Evolutionary conservation across 2,113 vertebrate species (phyloP).

Genomic region (Lophius piscatorius): DNA sequence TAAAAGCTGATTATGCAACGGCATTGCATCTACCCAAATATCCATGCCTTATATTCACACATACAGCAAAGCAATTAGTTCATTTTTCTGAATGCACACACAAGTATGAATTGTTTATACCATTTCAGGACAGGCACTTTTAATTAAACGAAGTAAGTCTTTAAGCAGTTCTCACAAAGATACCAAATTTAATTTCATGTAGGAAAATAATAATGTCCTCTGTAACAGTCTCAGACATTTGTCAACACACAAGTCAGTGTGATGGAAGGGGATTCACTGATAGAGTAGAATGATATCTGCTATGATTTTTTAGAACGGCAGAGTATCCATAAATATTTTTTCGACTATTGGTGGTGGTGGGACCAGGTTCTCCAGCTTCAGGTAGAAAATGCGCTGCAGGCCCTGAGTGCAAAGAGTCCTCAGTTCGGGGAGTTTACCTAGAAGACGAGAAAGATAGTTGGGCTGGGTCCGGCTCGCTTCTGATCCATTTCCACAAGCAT

Average conservation of each 20-base stretch:
- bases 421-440: conserved; percentile 91
- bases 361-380: conserved; percentile 93
- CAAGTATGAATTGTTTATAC: conserved; percentile 40
- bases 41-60: conserved; percentile 49
- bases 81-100: conserved; percentile 41
- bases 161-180: conserved; percentile 17
- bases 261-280: conserved; percentile 18
- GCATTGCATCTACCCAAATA: conserved; percentile 35
- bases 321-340: conserved; percentile 94
- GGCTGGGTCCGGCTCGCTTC: conserved; percentile 82
- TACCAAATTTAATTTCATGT: conserved; percentile 15
- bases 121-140: conserved; percentile 17
- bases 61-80: conserved; percentile 63
- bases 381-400: conserved; percentile 94
- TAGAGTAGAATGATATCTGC: conserved; percentile 12
- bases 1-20: conserved; percentile 35
- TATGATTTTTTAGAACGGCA: conserved; percentile 85
- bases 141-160: conserved; percentile 19
- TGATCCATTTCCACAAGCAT: conserved; percentile 72
- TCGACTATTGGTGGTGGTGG: conserved; percentile 92
- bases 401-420: conserved; percentile 94
- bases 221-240: conserved; percentile 30
- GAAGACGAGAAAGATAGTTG: conserved; percentile 88
- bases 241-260: conserved; percentile 18
- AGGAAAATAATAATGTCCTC: conserved; percentile 58